Evolutionary conservation across 1,140 invertebrate species (phyloP), one percentile per base, ranked within the genome.

Genomic region (Adelges cooleyi): DNA sequence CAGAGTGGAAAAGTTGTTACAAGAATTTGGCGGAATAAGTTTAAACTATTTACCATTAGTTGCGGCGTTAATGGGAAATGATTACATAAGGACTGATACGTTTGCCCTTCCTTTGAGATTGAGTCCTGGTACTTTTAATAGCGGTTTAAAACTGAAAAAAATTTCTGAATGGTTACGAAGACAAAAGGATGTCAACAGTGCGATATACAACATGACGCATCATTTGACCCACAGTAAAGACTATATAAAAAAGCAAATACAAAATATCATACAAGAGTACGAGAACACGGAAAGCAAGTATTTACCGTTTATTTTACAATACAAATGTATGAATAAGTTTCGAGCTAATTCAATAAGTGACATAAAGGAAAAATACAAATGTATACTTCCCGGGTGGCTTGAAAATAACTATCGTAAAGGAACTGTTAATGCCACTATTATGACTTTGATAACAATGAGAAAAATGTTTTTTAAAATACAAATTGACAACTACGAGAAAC

Each of bases 41-140:
- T 4, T 25, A n/a, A 23, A 54, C 22, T 54, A 67, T 51, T 65
- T 67, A 40, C 89, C 90, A 2, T 71, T 95, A 6, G 77, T 91
- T 66, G 86, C 88, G n/a, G 84, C 84, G 11, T 69, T 94, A 8
- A 73, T 92, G 18, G 91, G 91, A 3, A 94, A 94, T 78, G 91
- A 94, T 77, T 93, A 87, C 75, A 82, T 91, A 76, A 80, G 0
- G 91, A 93, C 70, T 75, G 76, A 11, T 80, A 81, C 46, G 90
- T 93, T 72, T 86, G 85, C 73, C 74, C 74, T 10, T 75, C 81
- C 62, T 73, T 92, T 29, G 84, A 82, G 70, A 74, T 85, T 44
- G 75, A 78, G 10, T 85, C 84, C 69, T 75, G 77, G 51, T 77
- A 79, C 56, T 77, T 74, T 49, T 78, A 74, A 66, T 75, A 80